Percentiles rank a stretch among this genome's conserved stretches.
These are phyloP conservation scores for Penaeus indicus DNA, from an alignment of 1,140 invertebrate genomes.

Conservation along the genomic window DNA sequence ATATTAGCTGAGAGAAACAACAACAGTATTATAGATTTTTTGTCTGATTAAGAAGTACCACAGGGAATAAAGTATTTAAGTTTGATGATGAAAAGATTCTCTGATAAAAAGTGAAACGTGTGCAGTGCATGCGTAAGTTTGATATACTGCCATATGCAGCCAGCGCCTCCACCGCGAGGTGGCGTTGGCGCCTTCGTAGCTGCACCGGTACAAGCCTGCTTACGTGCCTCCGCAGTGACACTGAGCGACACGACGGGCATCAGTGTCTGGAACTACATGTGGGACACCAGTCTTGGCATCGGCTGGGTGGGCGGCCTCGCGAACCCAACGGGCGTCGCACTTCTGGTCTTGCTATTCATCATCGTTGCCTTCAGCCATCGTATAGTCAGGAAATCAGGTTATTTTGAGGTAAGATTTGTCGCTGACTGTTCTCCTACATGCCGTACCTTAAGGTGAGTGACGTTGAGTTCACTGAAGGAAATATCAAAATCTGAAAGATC, in stretches of 20 bases:
- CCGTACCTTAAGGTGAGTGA: no score
- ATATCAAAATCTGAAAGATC: background rate
- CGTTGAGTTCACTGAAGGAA: no score
- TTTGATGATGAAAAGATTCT: no score
- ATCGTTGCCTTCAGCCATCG: conserved; percentile 89
- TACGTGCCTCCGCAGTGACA: conserved; percentile 49
- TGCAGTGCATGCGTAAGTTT: no score
- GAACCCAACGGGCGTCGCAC: conserved; percentile 86
- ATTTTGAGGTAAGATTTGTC: conserved; percentile 82
- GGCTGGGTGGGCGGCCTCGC: conserved; percentile 84
- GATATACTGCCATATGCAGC: no score
- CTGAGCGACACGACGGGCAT: conserved; percentile 69
- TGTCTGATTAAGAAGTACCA: no score
- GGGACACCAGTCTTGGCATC: conserved; percentile 81
- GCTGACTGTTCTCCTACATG: background rate
- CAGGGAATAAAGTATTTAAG: no score
- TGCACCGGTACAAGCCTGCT: background rate
- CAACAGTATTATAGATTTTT: no score
- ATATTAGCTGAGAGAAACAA: no score
- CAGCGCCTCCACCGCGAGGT: no score
- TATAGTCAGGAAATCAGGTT: conserved; percentile 87
- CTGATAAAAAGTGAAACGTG: no score
- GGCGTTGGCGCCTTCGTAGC: background rate
- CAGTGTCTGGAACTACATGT: conserved; percentile 81
- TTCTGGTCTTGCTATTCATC: conserved; percentile 80